A percentile compares a stretch with the other conserved stretches of the same genome.
Conservation (phyloP, 2,113 vertebrate genomes). For the Hyla sarda region DNA sequence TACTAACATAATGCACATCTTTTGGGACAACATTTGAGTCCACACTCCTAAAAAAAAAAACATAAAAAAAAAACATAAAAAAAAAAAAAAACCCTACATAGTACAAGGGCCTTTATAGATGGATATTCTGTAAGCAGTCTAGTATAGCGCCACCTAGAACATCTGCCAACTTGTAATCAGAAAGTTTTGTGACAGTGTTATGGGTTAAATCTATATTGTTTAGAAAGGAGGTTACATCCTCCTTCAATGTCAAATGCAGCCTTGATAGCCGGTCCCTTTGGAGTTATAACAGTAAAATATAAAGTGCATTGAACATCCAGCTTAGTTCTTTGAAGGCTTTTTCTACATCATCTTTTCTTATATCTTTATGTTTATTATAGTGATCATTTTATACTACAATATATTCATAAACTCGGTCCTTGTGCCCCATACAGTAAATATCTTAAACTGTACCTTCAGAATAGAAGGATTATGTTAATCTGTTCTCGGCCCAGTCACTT, state of each 20-base stretch:
- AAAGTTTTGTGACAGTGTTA: neutral
- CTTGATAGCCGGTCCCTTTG: neutral
- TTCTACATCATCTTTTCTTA: neutral
- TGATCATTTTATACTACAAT: neutral
- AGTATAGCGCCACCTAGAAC: neutral
- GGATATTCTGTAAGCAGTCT: neutral
- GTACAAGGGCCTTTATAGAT: neutral
- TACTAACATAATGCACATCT: neutral
- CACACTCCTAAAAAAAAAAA: neutral
- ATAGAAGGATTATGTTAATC: slow-evolving; percentile 5
- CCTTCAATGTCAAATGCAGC: slow-evolving; percentile 36
- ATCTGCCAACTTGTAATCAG: neutral
- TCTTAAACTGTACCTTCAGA: neutral
- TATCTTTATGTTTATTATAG: neutral
- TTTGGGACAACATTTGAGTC: neutral
- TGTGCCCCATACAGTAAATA: neutral
- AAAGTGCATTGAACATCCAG: neutral
- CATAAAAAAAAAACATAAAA: too few relatives aligned
- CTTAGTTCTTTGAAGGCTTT: neutral
- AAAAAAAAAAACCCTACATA: too few relatives aligned
- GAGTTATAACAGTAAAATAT: neutral
- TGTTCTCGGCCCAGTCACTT: neutral
- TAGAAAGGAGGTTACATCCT: slow-evolving; percentile 25
- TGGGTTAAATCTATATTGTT: neutral
- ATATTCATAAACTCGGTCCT: neutral